These are phyloP conservation scores for Pagrus major DNA, from an alignment of 2,113 vertebrate genomes.

Conservation along the genomic window DNA sequence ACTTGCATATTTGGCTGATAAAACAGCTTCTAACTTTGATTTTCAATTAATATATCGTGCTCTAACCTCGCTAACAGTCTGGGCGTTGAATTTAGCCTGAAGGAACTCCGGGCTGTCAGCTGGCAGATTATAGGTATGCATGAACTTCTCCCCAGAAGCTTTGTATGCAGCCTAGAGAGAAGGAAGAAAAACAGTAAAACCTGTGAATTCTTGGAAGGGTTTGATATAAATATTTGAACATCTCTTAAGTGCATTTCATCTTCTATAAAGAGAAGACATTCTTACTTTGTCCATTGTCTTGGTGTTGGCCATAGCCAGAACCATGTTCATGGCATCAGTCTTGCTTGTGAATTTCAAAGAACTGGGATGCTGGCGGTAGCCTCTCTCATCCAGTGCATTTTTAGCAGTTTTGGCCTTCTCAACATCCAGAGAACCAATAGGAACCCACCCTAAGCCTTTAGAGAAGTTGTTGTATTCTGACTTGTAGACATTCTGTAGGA, in stretches of 20 bases:
- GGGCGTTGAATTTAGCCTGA: conserved; percentile 93
- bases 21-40: neutral
- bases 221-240: neutral
- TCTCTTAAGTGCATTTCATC: neutral
- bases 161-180: conserved; percentile 88
- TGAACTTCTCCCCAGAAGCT: conserved; percentile 91
- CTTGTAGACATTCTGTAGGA: conserved; percentile 88
- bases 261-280: neutral
- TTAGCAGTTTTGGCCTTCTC: conserved; percentile 88
- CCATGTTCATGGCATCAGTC: conserved; percentile 91
- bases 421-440: conserved; percentile 90
- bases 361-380: conserved; percentile 86
- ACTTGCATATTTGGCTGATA: neutral
- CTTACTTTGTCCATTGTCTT: conserved; percentile 86
- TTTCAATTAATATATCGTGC: neutral
- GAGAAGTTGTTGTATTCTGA: conserved; percentile 89
- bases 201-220: neutral
- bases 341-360: conserved; percentile 91
- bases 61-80: conserved; percentile 91
- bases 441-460: conserved; percentile 90
- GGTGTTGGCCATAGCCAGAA: conserved; percentile 90
- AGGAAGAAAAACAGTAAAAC: neutral
- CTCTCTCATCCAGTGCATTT: conserved; percentile 85
- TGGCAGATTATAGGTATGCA: conserved; percentile 90
- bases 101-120: conserved; percentile 91